Conservation (phyloP, 2,888 invertebrate species). For the Rhagonycha fulva region DNA sequence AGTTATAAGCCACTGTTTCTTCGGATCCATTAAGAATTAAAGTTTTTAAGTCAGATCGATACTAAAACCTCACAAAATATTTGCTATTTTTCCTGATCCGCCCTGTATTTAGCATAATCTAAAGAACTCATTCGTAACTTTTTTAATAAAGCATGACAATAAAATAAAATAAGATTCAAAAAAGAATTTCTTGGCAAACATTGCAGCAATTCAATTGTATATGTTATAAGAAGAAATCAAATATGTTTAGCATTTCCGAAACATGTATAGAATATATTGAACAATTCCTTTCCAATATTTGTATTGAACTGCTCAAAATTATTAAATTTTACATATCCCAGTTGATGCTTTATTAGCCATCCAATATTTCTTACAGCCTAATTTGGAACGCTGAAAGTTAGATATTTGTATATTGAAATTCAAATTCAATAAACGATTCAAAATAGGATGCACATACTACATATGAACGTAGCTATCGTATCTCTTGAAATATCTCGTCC, state of each 20-base stretch:
- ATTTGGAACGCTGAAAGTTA: neutral
- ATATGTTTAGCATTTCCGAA: neutral
- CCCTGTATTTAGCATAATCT: too few species aligned
- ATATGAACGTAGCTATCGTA: neutral
- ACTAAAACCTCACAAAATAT: too few species aligned
- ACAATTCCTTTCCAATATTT: neutral
- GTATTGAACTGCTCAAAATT: neutral
- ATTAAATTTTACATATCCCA: neutral
- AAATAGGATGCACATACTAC: too few species aligned
- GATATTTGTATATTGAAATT: neutral
- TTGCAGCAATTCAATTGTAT: neutral
- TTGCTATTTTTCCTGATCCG: too few species aligned
- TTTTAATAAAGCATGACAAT: neutral
- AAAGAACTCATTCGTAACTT: too few species aligned
- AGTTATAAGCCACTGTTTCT: too few species aligned
- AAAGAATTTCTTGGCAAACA: neutral
- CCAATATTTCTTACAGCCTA: neutral
- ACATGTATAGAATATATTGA: neutral
- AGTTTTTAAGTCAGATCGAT: too few species aligned
- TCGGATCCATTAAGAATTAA: too few species aligned
- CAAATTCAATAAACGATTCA: neutral
- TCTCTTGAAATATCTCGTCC: neutral
- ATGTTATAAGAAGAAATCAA: neutral
- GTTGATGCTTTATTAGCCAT: too few species aligned
- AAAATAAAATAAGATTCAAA: neutral